These are phyloP conservation scores for Drosophila lutescens DNA, from an alignment of 2,888 invertebrate genomes.

Conservation along the genomic window DNA sequence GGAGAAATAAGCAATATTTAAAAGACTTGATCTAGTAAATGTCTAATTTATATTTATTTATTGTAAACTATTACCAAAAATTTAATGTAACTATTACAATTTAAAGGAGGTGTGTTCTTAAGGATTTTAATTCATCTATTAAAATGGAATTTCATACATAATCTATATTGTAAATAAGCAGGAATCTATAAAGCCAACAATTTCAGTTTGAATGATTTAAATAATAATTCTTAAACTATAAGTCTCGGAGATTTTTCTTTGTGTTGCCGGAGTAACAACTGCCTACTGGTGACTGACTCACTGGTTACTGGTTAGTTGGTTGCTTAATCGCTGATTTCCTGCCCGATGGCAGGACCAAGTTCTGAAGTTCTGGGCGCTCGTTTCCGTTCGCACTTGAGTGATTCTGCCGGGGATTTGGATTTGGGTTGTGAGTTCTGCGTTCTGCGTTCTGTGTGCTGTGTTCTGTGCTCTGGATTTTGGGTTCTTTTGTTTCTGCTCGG, in stretches of 20 bases:
- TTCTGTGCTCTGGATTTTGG: conserved; percentile 23
- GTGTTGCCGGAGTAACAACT: conserved; percentile 1
- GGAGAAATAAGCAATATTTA: too few species aligned
- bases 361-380: conserved; percentile 65
- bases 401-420: conserved; percentile 63
- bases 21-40: too few species aligned
- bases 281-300: conserved; percentile 30
- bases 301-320: conserved; percentile 65
- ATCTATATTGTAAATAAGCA: too few species aligned
- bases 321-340: conserved; percentile 80
- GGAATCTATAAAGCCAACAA: too few species aligned
- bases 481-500: conserved; percentile 73
- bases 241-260: background rate
- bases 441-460: conserved; percentile 44
- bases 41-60: too few species aligned
- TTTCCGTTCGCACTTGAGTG: conserved; percentile 79
- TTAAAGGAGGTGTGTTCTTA: too few species aligned
- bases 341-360: conserved; percentile 66
- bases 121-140: too few species aligned
- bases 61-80: too few species aligned
- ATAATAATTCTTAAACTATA: background rate
- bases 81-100: too few species aligned
- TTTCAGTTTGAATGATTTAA: background rate
- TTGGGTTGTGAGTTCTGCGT: conserved; percentile 47
- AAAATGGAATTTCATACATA: too few species aligned